Evolutionary conservation across 2,797 vertebrate genomes (phyloP), one percentile per base, ranked within the genome.

Genomic region (Dromococcyx pavoninus): DNA sequence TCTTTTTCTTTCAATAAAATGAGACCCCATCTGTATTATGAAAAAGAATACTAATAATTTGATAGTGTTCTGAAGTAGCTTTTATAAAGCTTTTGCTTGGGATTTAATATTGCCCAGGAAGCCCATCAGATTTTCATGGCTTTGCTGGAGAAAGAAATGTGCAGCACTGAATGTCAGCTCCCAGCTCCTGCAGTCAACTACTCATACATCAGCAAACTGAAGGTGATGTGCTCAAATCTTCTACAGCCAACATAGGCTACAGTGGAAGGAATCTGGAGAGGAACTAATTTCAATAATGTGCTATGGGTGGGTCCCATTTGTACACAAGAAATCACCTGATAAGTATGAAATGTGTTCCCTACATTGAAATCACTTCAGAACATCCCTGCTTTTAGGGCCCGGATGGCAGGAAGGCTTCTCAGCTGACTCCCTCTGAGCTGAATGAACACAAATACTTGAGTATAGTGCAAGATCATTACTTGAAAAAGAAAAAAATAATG

Each of bases 41-140:
- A 97, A 96, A 96, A 97, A 97, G 95, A 94, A 97, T 95, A 96
- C 95, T 97, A 98, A 98, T 98, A 98, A 98, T 97, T 98, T 97
- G 94, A 95, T 87, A 96, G 94, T 79, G 89, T 96, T 97, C 94
- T 90, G 79, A 95, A 96, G 95, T 96, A 88, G 14, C 95, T 97
- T 92, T 97, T 97, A 95, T 95, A 97, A 98, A 97, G 93, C 94
- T 94, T 95, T 81, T 96, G 78, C 94, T 96, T 86, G 58, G 88
- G 91, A 95, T 97, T 97, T 97, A 96, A 96, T 97, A 96, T 95
- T 89, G 64, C 95, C 96, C 30, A 7, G 73, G 32, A 95, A 97
- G 94, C 96, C 95, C 92, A 11, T 94, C 95, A 94, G 96, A 95
- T 97, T 95, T 94, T 69, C 78, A 44, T 15, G 89, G 93, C 92